These are phyloP conservation scores for Neelides folsomi DNA, from an alignment of 2,888 invertebrate genomes.

Conservation along the genomic window DNA sequence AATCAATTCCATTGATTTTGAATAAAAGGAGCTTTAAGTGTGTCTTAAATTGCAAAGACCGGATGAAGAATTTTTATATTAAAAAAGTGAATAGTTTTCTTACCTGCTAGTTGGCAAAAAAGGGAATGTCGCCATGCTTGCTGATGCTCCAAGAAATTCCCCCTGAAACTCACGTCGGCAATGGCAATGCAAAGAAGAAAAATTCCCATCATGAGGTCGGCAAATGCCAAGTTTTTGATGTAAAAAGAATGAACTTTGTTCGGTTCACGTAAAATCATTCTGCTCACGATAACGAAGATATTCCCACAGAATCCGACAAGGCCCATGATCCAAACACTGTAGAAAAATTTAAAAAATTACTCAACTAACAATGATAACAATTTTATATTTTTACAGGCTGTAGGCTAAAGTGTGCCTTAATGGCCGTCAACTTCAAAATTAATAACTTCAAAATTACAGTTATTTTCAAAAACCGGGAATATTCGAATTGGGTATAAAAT, in stretches of 20 bases:
- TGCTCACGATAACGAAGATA: slow-evolving; percentile 44
- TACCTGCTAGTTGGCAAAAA: slow-evolving; percentile 47
- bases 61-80: no score
- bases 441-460: no score
- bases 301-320: slow-evolving; percentile 47
- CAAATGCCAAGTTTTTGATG: slow-evolving; percentile 48
- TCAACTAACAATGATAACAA: no score
- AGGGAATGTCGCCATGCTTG: slow-evolving; percentile 46
- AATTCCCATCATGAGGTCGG: slow-evolving; percentile 51
- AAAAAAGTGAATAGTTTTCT: slow-evolving; percentile 24
- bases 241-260: slow-evolving; percentile 50
- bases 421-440: no score
- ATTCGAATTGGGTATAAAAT: no score
- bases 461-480: no score
- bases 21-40: no score
- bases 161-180: slow-evolving; percentile 44
- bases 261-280: slow-evolving; percentile 44
- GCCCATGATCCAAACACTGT: slow-evolving; percentile 51
- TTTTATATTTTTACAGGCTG: no score
- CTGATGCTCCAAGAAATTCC: slow-evolving; percentile 46
- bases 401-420: no score
- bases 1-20: not conserved
- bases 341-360: no score
- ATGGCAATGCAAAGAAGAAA: slow-evolving; percentile 48
- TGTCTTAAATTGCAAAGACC: no score